Base-by-base conservation (phyloP, 2,888 invertebrate genomes). In the Oscheius sp. region DNA sequence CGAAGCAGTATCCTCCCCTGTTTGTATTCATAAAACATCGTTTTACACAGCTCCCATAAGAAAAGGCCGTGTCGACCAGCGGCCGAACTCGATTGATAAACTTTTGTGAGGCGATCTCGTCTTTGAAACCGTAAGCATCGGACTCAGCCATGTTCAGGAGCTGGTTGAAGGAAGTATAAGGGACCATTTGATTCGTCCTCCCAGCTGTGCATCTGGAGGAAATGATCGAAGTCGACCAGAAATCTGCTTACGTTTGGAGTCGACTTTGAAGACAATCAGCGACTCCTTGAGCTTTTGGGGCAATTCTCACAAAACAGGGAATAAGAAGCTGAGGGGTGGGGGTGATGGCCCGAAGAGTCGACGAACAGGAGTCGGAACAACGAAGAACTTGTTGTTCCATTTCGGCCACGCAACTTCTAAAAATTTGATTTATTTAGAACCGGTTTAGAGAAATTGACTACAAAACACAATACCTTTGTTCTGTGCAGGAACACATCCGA, bases 1-100 rank as follows among this genome's bases (percentile, higher is more conserved):
- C 71, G 43, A 71, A 71, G 25, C 71, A 71, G 52, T 55, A 71
- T 16, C 71, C 71, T 18, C 53, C 56, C 18, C 43, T 35, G 56
- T 71, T 71, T 12, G 16, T 29, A 1, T n/a, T 21, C 13, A 61
- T 35, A 27, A 71, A 71, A 35, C 71, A 71, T 12, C 35, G 35
- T 35, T 71, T 63, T 21, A 71, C 59, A 29, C 71, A 71, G n/a
- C 63, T 61, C 1, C 41, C 71, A 25, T 49, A 71, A 18, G 45
- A 27, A 18, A 71, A 63, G 18, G 63, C 52, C 35, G 71, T 43
- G 45, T 71, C 71, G 21, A 61, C 59, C 29, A 71, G 52, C 13
- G 71, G 71, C 27, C 61, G 43, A 23, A 71, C 49, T 52, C 35
- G 29, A 21, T 21, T n/a, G 12, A 46, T 35, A 6, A 61, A 18